A percentile compares a stretch with the other conserved stretches of the same genome.
Conservation (phyloP, 1,140 invertebrate genomes). For the Andrena cerasifolii region DNA sequence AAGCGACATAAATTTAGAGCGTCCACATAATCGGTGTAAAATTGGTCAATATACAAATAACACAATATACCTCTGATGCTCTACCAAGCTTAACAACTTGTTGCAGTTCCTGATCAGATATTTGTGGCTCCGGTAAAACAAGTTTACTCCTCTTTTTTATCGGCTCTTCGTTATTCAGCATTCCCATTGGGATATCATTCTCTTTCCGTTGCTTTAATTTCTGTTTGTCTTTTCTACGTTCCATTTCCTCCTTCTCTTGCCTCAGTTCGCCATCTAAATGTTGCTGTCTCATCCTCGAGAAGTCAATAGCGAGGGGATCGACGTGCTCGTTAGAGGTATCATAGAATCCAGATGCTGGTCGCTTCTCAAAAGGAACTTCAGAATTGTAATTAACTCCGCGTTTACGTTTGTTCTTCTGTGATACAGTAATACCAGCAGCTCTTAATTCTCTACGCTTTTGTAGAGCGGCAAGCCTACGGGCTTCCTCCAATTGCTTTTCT, state of each 20-base stretch:
- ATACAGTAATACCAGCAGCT: slow-evolving; percentile 97
- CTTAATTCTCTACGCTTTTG: slow-evolving; percentile 98
- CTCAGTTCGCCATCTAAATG: slow-evolving; percentile 96
- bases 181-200: slow-evolving; percentile 96
- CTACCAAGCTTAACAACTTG: slow-evolving; percentile 98
- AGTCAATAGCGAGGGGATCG: slow-evolving; percentile 94
- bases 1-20: background rate
- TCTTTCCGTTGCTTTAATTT: slow-evolving; percentile 97
- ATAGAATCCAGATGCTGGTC: slow-evolving; percentile 95
- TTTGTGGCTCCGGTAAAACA: slow-evolving; percentile 97
- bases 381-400: slow-evolving; percentile 98
- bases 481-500: slow-evolving; percentile 99
- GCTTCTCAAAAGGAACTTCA: slow-evolving; percentile 99
- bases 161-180: slow-evolving; percentile 95
- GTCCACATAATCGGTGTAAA: background rate
- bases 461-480: slow-evolving; percentile 95
- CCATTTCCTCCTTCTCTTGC: slow-evolving; percentile 94
- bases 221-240: slow-evolving; percentile 94
- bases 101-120: slow-evolving; percentile 94
- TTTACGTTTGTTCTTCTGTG: slow-evolving; percentile 88
- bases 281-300: slow-evolving; percentile 94
- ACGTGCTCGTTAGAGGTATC: slow-evolving; percentile 95
- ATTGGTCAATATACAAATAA: background rate
- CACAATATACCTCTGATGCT: slow-evolving; percentile 89
- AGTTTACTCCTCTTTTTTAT: slow-evolving; percentile 97